Evolutionary conservation across 2,113 vertebrate genomes (phyloP).

Genomic region (Prunella fulvescens): DNA sequence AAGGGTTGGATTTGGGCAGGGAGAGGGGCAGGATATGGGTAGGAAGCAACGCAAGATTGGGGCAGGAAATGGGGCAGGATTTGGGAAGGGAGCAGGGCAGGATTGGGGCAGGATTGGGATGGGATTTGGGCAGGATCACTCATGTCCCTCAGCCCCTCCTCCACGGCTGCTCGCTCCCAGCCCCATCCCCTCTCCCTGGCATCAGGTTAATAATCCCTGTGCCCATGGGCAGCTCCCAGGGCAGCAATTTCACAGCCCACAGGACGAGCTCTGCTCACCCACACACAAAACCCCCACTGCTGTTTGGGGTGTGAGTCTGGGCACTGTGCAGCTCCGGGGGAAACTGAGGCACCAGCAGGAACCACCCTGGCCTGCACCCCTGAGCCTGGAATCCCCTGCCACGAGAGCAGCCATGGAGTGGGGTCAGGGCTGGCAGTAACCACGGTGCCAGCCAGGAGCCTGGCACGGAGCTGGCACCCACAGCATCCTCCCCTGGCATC

Average conservation of each 20-base stretch:
- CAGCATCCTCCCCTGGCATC: neutral
- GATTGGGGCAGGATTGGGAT: neutral
- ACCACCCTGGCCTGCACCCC: neutral
- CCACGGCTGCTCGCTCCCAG: neutral
- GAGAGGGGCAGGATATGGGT: neutral
- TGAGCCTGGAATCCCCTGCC: neutral
- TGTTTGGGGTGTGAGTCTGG: neutral
- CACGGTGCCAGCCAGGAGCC: neutral
- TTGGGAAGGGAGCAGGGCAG: neutral
- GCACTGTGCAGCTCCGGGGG: neutral
- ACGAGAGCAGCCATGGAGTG: neutral
- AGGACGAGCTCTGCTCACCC: neutral
- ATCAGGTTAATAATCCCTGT: neutral
- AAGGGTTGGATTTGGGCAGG: neutral
- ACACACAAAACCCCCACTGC: neutral
- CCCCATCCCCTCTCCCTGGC: neutral
- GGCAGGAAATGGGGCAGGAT: neutral
- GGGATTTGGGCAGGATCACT: neutral
- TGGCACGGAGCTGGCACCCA: accelerated
- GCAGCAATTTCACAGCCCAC: slow-evolving; percentile 26
- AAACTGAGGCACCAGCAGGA: neutral
- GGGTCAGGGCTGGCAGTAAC: neutral
- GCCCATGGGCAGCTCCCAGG: neutral
- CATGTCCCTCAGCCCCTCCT: neutral
- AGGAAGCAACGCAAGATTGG: neutral